Evolutionary conservation across 1,140 invertebrate genomes (phyloP), one percentile per base, ranked within the genome.

Genomic region (Magallana ariakensis): DNA sequence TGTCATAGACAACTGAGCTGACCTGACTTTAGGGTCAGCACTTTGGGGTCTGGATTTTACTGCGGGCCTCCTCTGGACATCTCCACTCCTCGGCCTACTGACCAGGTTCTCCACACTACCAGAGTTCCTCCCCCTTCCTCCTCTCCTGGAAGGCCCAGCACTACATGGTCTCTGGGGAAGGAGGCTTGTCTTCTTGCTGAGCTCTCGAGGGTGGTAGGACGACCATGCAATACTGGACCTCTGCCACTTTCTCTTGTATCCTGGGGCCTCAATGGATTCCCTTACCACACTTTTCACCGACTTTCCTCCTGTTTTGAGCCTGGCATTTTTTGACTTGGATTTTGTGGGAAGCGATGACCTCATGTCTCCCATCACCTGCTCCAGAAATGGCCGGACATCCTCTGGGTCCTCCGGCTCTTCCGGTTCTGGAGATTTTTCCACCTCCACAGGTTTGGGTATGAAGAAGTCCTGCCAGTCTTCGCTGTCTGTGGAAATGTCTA

Each of bases 201-300:
- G 81, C 53, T 92, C 92, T 33, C 90, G 75, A 8, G 90, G 88
- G 58, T 92, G 85, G 80, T 89, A 92, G 0, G 92, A 92, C 46
- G 87, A 87, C 92, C 92, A 93, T 9, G 90, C 92, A n/a, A 87
- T 90, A 60, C 90, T 93, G 9, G 92, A 93, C 33, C 86, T 90
- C 46, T 90, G 87, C 92, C 92, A 93, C 46, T 90, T 88, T 75
- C 92, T 85, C 57, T 91, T 87, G 19, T 91, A 89, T 16, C 70
- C 57, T 13, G 87, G 60, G 75, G 88, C 80, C 70, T 91, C 91
- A 13, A 90, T 88, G 56, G 90, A 91, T 22, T 83, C 84, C 53
- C 85, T 85, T 8, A 92, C 89, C 83, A 88, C 87, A 87, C 89
- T 90, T 22, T 83, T 86, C 15, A 22, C 80, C 53, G 66, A 70